Evolutionary conservation across 1,140 invertebrate genomes (phyloP), one percentile per base, ranked within the genome.

Genomic region (Bombus affinis): DNA sequence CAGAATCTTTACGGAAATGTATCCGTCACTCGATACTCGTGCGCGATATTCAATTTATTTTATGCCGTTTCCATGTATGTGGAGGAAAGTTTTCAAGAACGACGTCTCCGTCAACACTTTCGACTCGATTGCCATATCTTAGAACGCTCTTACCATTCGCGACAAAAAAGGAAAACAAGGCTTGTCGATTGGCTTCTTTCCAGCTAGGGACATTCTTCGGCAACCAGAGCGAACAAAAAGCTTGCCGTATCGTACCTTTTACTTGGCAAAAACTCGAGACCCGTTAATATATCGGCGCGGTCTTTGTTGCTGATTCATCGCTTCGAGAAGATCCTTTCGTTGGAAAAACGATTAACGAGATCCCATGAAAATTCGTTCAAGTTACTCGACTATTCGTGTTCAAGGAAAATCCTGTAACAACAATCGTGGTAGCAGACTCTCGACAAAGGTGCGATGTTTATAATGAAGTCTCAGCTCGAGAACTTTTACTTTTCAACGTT

Each of bases 151-250:
- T 25, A 13, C 65, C 53, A 32, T 82, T 76, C 59, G 62, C 72
- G 18, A 68, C 57, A 73, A 83, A 78, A 86, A 83, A 57, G 74
- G 57, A 78, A 86, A 83, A 83, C 78, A 85, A 78, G 70, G 44
- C 57, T 74, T 8, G 53, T 25, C 47, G 81, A 86, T 86, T 86
- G 85, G 85, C 85, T 72, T 53, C 25, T 18, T 42, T 83, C 85
- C 85, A 86, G 35, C 65, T 4, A 6, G 18, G n/a, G 53, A 68
- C 37, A 70, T 78, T n/a, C 80, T 57, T 83, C 81, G 72, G n/a
- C n/a, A 22, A 78, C 73, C 37, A 15, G 59, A 8, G 0, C 35
- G 28, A 83, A 71, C 59, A 83, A 86, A 81, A 83, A 70, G 13
- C 53, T 44, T 2, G 53, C 25, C 73, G 65, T 77, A 71, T 77